Evolutionary conservation across 2,888 invertebrate genomes (phyloP).

Genomic region (Eupithecia abbreviata): DNA sequence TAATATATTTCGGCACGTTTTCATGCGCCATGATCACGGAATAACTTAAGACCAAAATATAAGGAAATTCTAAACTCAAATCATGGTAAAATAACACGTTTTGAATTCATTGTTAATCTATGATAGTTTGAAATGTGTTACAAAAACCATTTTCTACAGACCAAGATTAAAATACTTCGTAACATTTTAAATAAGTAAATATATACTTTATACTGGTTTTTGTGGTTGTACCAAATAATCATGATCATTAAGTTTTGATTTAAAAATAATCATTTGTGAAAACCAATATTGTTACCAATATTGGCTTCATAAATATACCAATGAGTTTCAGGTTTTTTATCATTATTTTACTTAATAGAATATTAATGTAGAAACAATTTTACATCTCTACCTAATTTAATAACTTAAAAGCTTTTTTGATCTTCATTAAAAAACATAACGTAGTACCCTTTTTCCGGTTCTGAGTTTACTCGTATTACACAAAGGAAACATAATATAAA

Average conservation of each 20-base stretch:
- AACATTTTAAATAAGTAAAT: not conserved
- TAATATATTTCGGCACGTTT: too few species aligned
- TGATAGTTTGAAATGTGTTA: too few species aligned
- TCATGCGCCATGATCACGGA: too few species aligned
- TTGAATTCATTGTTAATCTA: too few species aligned
- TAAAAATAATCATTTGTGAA: not conserved
- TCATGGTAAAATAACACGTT: too few species aligned
- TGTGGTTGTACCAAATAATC: not conserved
- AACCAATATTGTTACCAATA: not conserved
- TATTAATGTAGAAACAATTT: not conserved
- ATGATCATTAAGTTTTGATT: not conserved
- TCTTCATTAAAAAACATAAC: not conserved
- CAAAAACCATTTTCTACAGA: not conserved
- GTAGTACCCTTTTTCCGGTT: not conserved
- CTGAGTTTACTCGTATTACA: not conserved
- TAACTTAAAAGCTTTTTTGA: not conserved
- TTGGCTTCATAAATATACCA: not conserved
- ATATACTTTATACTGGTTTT: not conserved
- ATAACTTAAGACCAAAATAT: too few species aligned
- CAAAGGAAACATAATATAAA: not conserved
- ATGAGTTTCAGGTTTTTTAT: not conserved
- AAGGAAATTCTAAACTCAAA: too few species aligned
- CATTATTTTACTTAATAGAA: not conserved
- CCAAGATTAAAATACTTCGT: not conserved
- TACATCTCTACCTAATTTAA: not conserved